Conservation (phyloP, 2,888 invertebrate species). For the Fragum fragum region DNA sequence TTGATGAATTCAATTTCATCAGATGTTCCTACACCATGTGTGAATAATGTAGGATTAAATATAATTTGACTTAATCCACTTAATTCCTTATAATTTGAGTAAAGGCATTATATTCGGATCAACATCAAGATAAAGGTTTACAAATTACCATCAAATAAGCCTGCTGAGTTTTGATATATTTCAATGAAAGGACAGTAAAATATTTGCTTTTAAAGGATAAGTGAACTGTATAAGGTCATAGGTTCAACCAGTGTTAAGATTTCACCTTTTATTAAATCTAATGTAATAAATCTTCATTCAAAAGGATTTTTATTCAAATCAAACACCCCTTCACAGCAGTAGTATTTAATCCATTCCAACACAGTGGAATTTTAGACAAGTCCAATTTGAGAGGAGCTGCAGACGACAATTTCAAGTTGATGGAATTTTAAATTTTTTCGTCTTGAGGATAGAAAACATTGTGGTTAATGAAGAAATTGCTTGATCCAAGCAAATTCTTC, state of each 20-base stretch:
- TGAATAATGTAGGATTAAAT: not conserved
- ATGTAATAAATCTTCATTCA: not conserved
- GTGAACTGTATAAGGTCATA: not conserved
- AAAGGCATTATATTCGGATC: not conserved
- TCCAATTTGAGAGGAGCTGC: no score
- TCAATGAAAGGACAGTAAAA: not conserved
- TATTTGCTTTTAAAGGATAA: not conserved
- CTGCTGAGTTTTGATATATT: not conserved
- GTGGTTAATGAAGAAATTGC: no score
- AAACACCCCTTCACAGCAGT: not conserved
- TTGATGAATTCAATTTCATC: not conserved
- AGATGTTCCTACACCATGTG: not conserved
- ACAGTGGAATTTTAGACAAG: no score
- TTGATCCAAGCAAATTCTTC: no score
- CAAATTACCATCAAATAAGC: conserved; percentile 1
- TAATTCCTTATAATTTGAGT: not conserved
- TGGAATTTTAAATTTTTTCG: no score
- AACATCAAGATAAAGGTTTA: not conserved
- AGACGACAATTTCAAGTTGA: no score
- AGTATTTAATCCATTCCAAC: no score
- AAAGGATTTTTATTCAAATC: not conserved
- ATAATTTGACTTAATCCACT: not conserved
- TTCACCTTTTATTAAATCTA: not conserved
- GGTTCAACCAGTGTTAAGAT: not conserved
- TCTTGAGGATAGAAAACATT: no score